phyloP scores from a whole-genome alignment of 2,113 vertebrate genomes.

The Urocolius indicus region DNA sequence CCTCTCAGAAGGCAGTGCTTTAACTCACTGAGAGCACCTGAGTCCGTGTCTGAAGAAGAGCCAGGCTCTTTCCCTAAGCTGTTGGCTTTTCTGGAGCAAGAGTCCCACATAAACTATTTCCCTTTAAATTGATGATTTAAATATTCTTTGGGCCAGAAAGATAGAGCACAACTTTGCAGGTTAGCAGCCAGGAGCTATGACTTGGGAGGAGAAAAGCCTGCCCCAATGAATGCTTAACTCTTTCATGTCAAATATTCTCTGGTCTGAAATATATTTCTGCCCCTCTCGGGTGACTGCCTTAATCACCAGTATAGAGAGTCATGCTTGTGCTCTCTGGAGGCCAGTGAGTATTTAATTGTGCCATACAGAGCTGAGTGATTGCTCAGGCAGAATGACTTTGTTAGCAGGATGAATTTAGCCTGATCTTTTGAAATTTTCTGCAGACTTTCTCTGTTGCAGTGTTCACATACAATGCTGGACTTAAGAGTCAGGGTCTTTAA shows the following conservation, averaged over 20 bases:
- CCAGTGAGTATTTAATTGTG: slow-evolving; percentile 14
- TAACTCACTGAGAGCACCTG: not conserved
- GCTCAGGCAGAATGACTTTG: slow-evolving; percentile 2
- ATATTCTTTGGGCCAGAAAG: not conserved
- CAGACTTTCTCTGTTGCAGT: not conserved
- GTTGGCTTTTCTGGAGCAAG: not conserved
- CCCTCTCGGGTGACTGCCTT: not conserved
- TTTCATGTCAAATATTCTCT: not conserved
- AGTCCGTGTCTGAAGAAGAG: not conserved
- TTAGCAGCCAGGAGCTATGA: not conserved
- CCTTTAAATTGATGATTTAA: not conserved
- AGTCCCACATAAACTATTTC: not conserved
- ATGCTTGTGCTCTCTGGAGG: not conserved
- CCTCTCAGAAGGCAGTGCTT: not conserved
- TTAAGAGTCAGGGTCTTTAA: not conserved
- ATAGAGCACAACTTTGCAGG: not conserved
- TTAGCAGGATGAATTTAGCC: slow-evolving; percentile 5
- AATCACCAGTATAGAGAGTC: slow-evolving; percentile 22
- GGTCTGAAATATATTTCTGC: not conserved
- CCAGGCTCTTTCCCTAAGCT: not conserved
- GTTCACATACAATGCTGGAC: not conserved
- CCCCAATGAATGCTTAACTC: not conserved
- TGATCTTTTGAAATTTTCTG: not conserved
- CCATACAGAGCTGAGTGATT: not conserved
- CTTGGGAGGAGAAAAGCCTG: not conserved